Base-by-base conservation (phyloP, 2,113 vertebrate genomes). In the Corvus moneduloides region DNA sequence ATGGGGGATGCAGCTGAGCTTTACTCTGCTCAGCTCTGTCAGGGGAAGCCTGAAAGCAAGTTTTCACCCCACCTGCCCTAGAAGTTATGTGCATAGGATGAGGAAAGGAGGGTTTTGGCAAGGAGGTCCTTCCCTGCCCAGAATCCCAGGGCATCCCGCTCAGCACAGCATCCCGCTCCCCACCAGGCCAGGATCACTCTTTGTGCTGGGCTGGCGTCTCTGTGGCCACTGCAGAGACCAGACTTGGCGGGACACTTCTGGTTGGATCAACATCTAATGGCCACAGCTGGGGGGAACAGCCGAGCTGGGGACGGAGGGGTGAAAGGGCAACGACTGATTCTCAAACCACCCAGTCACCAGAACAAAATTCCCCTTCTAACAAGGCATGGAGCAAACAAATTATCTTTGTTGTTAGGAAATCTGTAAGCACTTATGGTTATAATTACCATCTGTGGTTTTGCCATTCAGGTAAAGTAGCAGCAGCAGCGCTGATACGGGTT, bases 391-490 rank as follows among this genome's bases (percentile, higher is more conserved):
- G 96, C 97, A 97, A 98, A 98, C 98, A 97, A 97, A 98, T 98
- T 98, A 98, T 97, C 97, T 97, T 97, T 98, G 97, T 97, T 98
- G 97, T 98, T 97, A 97, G 97, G 97, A 98, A 98, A 98, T 98
- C 98, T 98, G 98, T 92, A 98, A 98, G 98, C 97, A 97, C 97
- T 98, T 98, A 98, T 68, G 95, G 71, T 95, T 97, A 98, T 98
- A 97, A 97, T 98, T 98, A 97, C 97, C 98, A 97, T 97, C 95
- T 98, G 98, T 96, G 97, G 96, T 89, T 96, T 69, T 94, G 95
- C 94, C 72, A 93, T 95, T 95, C 97, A 98, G 97, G 98, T 97
- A 97, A 98, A 97, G 91, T 96, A 96, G 97, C 97, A 91, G 55
- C 41, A 49, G 97, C 93, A 88, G 83, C 68, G 7, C 94, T 10